Evolutionary conservation across 35 echinoderm and acorn worm genomes (phyloP).

Genomic region (Apostichopus californicus): DNA sequence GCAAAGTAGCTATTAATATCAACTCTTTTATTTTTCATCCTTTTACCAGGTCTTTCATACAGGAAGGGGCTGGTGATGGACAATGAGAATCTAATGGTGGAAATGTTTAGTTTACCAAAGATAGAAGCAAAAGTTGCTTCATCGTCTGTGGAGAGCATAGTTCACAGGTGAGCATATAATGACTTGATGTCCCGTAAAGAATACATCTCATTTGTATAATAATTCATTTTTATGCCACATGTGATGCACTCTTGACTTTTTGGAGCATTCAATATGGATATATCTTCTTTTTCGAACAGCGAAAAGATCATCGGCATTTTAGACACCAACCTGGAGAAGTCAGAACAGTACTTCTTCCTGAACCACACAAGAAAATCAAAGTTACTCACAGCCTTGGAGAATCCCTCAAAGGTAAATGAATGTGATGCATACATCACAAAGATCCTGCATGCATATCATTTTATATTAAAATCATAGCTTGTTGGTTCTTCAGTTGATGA

Average conservation of each 20-base stretch:
- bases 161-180: conserved; percentile 19
- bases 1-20: too few species aligned
- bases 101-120: conserved; percentile 39
- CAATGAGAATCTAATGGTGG: conserved; percentile 48
- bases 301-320: not conserved
- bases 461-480: too few species aligned
- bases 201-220: too few species aligned
- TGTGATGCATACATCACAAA: too few species aligned
- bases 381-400: conserved; percentile 64
- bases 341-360: conserved; percentile 70
- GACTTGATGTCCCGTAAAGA: too few species aligned
- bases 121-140: conserved; percentile 12
- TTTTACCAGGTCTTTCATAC: conserved; percentile 73
- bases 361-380: conserved; percentile 65
- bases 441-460: too few species aligned
- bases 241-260: too few species aligned
- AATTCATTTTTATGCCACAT: too few species aligned
- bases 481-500: too few species aligned
- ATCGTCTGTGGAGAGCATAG: not conserved
- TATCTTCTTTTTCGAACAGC: not conserved
- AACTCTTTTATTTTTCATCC: not conserved
- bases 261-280: too few species aligned
- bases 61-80: conserved; percentile 65
- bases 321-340: conserved; percentile 25
- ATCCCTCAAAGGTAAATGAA: conserved; percentile 71